Evolutionary conservation across 1,140 invertebrate species (phyloP).

Genomic region (Zelostemma sp.): DNA sequence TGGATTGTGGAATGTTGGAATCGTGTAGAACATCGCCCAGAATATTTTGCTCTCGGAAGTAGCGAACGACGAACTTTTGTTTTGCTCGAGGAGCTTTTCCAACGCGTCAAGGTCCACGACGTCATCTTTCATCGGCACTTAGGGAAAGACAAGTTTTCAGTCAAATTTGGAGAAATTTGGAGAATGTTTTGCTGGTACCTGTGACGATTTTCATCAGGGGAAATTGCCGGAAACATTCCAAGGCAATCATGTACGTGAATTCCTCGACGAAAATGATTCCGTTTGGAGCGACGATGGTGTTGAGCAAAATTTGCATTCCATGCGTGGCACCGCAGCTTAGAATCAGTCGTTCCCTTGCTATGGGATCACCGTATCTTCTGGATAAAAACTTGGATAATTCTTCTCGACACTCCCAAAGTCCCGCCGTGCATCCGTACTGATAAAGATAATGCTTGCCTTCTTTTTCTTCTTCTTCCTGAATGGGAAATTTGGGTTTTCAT

Average conservation of each 20-base stretch:
- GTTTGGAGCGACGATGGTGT: slow-evolving; percentile 72
- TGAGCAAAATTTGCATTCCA: slow-evolving; percentile 74
- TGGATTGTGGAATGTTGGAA: slow-evolving; percentile 79
- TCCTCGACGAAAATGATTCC: slow-evolving; percentile 78
- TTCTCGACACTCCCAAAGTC: slow-evolving; percentile 69
- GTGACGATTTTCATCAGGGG: slow-evolving; percentile 72
- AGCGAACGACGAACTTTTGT: slow-evolving; percentile 51
- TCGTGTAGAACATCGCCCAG: slow-evolving; percentile 75
- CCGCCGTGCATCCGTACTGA: slow-evolving; percentile 72
- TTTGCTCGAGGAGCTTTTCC: slow-evolving; percentile 59
- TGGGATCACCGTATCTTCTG: slow-evolving; percentile 64
- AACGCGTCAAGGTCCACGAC: slow-evolving; percentile 71
- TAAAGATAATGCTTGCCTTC: slow-evolving; percentile 70
- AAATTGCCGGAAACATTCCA: slow-evolving; percentile 73
- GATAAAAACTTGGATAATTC: slow-evolving; percentile 70
- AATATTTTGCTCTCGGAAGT: slow-evolving; percentile 69
- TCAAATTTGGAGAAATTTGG: neutral
- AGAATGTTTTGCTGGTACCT: slow-evolving; percentile 44
- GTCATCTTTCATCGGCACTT: slow-evolving; percentile 72
- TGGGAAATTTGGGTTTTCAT: too few relatives aligned
- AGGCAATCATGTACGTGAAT: slow-evolving; percentile 77
- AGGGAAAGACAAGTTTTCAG: slow-evolving; percentile 26
- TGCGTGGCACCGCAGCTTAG: slow-evolving; percentile 76
- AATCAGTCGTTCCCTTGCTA: slow-evolving; percentile 73
- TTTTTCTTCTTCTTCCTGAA: slow-evolving; percentile 66